Evolutionary conservation across 2,113 vertebrate species (phyloP).

Genomic region (Poecilia latipinna): DNA sequence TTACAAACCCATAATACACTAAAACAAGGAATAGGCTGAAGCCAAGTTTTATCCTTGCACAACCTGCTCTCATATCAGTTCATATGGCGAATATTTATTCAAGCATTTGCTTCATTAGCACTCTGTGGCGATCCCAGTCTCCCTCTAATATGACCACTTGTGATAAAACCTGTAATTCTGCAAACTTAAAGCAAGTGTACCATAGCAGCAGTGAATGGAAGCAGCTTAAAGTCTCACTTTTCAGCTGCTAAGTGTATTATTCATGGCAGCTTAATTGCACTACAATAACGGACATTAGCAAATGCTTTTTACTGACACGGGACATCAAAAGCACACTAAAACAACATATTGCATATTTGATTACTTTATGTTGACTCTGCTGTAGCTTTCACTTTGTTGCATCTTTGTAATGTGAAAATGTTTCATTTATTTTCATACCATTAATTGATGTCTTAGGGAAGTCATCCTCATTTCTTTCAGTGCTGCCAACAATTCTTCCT

Average conservation of each 20-base stretch:
- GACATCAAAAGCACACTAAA: neutral
- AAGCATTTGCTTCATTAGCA: neutral
- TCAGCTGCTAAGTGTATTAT: no score
- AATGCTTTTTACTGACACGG: neutral
- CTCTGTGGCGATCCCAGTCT: no score
- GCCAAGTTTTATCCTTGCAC: no score
- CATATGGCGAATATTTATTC: neutral
- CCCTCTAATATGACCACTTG: no score
- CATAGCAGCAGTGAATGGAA: no score
- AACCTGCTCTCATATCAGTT: neutral
- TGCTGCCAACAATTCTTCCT: neutral
- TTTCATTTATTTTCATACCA: neutral
- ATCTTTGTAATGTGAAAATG: neutral
- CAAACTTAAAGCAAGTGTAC: no score
- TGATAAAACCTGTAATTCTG: no score
- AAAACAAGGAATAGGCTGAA: no score
- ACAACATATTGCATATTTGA: neutral
- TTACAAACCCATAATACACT: no score
- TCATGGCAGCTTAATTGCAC: neutral
- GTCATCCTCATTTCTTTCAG: neutral
- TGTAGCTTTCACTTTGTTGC: no score
- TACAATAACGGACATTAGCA: neutral
- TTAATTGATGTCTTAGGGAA: neutral
- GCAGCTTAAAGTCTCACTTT: no score
- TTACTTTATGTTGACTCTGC: neutral